Evolutionary conservation across 2,797 vertebrate genomes (phyloP), one percentile per base, ranked within the genome.

Genomic region (Hyperoplus immaculatus): DNA sequence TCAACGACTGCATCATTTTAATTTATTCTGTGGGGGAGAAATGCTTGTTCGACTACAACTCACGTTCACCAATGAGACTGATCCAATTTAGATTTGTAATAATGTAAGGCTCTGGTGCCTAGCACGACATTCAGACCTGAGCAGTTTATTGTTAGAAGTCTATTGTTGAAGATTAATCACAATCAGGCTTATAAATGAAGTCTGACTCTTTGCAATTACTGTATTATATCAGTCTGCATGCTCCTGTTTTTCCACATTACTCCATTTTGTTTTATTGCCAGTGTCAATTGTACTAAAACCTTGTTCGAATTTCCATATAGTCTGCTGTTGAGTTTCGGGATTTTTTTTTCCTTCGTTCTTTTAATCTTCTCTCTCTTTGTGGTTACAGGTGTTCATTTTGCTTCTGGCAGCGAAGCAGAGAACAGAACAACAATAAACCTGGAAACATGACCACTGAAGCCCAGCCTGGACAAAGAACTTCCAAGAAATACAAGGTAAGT

Each of bases 1-100:
- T n/a, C 54, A 74, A 67, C 15, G 59, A 46, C 46, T n/a, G 21
- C 53, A 61, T 18, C 1, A 29, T 64, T 62, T 78, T 63, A 12
- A 55, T 59, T 78, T 21, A 6, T 46, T 9, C 51, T 56, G 4
- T n/a, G n/a, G 16, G 14, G 53, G 46, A 63, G 53, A 43, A 8
- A 2, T 64, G 18, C 36, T 63, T 11, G 14, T 63, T 21, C 45
- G 16, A 63, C 4, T 42, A 12, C 4, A 36, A 6, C 5, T 21
- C 7, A 6, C 45, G n/a, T 49, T 29, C 14, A 45, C 72, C 21
- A 15, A 11, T 10, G 18, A 57, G 36, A 21, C 18, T 11, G 15
- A 54, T 29, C 21, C 29, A 29, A 29, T 29, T 29, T 3, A 29
- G 29, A 29, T 29, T 3, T 29, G 29, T 29, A 29, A 29, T 29